Percentiles rank a stretch among this genome's conserved stretches.
phyloP scores from a whole-genome alignment of 2,888 invertebrate genomes.

The Chirona hameri region DNA sequence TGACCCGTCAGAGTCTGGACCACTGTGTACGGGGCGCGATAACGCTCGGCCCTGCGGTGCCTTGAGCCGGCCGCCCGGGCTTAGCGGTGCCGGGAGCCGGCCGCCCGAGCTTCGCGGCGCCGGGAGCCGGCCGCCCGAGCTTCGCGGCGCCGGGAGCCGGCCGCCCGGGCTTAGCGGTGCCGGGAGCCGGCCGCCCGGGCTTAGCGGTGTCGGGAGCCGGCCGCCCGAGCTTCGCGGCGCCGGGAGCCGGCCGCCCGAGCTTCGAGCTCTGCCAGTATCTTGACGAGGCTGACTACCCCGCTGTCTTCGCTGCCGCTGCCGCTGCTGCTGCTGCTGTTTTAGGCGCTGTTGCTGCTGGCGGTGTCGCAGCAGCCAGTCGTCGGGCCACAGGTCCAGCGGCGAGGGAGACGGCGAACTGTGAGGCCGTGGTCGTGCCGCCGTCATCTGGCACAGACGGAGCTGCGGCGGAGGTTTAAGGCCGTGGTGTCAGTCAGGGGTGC shows the following conservation, averaged over 20 bases:
- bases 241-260: too few species aligned
- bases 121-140: too few species aligned
- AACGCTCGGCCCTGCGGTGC: too few species aligned
- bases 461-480: not conserved
- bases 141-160: too few species aligned
- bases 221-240: too few species aligned
- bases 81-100: too few species aligned
- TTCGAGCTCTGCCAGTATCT: too few species aligned
- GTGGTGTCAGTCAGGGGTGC: too few species aligned
- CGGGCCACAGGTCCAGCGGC: conserved; percentile 7
- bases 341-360: not conserved
- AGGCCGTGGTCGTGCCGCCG: not conserved
- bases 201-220: not conserved
- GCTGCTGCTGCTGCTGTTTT: not conserved
- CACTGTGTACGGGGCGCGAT: not conserved
- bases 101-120: too few species aligned
- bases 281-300: not conserved
- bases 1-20: not conserved
- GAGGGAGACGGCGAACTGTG: not conserved
- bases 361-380: not conserved
- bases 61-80: too few species aligned
- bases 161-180: too few species aligned
- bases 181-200: not conserved
- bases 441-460: not conserved
- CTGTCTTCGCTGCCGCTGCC: not conserved